phyloP scores from a whole-genome alignment of 2,797 vertebrate genomes.

The Momotus momota region DNA sequence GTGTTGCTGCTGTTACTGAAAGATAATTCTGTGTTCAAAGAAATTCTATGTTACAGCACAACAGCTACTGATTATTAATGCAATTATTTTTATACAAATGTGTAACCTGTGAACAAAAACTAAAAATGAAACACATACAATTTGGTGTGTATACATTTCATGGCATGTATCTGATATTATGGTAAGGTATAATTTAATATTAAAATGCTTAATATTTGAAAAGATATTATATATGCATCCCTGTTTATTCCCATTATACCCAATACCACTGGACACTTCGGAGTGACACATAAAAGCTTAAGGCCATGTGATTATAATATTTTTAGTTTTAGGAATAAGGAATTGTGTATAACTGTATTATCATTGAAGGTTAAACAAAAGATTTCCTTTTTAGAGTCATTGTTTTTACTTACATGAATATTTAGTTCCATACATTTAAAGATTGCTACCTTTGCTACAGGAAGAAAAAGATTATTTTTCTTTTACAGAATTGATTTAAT shows the following conservation, averaged over 20 bases:
- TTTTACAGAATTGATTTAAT: not conserved
- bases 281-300: not conserved
- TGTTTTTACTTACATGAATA: slow-evolving; percentile 32
- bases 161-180: not conserved
- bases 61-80: not conserved
- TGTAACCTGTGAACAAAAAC: not conserved
- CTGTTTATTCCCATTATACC: not conserved
- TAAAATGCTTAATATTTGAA: not conserved
- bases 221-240: not conserved
- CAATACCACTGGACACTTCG: not conserved
- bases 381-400: not conserved
- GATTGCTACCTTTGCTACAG: not conserved
- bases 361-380: not conserved
- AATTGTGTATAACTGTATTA: not conserved
- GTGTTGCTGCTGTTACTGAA: not conserved
- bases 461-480: not conserved
- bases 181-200: not conserved
- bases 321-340: not conserved
- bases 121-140: not conserved
- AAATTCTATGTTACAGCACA: not conserved
- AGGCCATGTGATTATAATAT: not conserved
- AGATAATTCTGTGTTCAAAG: not conserved
- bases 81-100: not conserved
- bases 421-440: not conserved
- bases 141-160: not conserved